Evolutionary conservation across 2,113 vertebrate genomes (phyloP).

Genomic region (human (Homo sapiens)): GRCh38 chr5:120990501-120991000

Average conservation of each 20-base stretch:
- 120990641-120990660: neutral
- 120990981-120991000: neutral
- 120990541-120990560: neutral
- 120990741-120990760: neutral
- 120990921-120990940: neutral
- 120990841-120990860: neutral
- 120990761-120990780: neutral
- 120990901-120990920: neutral
- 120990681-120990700: neutral
- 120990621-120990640: neutral
- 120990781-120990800: neutral
- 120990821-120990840: neutral
- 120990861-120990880: neutral
- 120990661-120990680: neutral
- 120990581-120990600: neutral
- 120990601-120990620: neutral
- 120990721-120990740: neutral
- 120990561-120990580: neutral
- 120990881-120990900: accelerated
- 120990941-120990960: neutral
- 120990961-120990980: neutral
- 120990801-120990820: neutral
- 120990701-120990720: neutral
- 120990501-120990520: neutral
- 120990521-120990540: neutral